Evolutionary conservation across 92 coral and sea anemone genomes (phyloP), one percentile per base, ranked within the genome.

Genomic region (Nematostella vectensis): DNA sequence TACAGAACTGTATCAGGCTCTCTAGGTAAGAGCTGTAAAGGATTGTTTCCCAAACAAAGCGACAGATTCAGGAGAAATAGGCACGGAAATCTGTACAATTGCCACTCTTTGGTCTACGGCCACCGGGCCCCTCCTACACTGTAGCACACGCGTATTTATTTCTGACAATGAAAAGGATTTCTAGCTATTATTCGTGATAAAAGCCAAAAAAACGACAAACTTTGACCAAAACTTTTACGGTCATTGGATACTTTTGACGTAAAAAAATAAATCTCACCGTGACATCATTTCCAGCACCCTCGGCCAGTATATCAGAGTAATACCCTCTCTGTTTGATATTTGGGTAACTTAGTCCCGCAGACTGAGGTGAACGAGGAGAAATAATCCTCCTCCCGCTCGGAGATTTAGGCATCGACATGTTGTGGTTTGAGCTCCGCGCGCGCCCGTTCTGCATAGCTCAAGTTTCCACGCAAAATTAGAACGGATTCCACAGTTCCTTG

Each of bases 241-340:
- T n/a, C n/a, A n/a, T n/a, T n/a, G n/a, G n/a, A n/a, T n/a, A n/a
- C n/a, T n/a, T n/a, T n/a, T n/a, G n/a, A n/a, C n/a, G n/a, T n/a
- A n/a, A n/a, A n/a, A n/a, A n/a, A n/a, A n/a, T n/a, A n/a, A n/a
- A 33, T 58, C 91, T 47, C 71, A 89, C 97, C 84, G 69, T 71
- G 20, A 81, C 65, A 50, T 81, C 89, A 19, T 69, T 76, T 61
- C 67, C 83, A 39, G 95, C 82, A 62, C 75, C 89, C 68, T 80
- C 94, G 40, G 72, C 80, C 31, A 89, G 55, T 26, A 89, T 89
- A 71, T 89, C 97, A 10, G 97, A 89, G 63, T 89, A 89, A 58
- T 81, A 89, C 28, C 97, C 97, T 52, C 97, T 83, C 48, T 89
- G 97, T 63, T 82, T 79, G 31, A 87, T 74, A 27, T 65, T 70